These are phyloP conservation scores for Xiphophorus hellerii DNA, from an alignment of 2,113 vertebrate species.

Conservation along the genomic window DNA sequence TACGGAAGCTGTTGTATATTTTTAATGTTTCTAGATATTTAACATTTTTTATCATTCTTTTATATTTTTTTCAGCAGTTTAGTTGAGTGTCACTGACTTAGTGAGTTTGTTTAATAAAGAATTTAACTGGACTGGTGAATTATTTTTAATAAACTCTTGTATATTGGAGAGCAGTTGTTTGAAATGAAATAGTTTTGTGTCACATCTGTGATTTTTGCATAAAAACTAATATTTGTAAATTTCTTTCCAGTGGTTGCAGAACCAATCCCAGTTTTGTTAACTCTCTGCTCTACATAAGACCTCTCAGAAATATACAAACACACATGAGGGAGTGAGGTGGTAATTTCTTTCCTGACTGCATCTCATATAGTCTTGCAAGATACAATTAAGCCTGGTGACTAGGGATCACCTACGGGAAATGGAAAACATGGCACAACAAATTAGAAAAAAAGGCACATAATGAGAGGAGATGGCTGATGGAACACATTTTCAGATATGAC, in stretches of 20 bases:
- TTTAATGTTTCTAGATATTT: no score
- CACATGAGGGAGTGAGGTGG: background rate
- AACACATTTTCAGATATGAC: conserved; percentile 40
- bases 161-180: no score
- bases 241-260: conserved; percentile 2
- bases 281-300: conserved; percentile 7
- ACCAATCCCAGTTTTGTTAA: conserved; percentile 5
- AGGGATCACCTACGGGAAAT: conserved; percentile 65
- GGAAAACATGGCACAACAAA: conserved; percentile 55
- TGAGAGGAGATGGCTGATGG: conserved; percentile 8
- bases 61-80: no score
- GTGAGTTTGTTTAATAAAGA: no score
- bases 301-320: conserved; percentile 10
- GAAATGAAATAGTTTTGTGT: no score
- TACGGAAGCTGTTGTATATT: no score
- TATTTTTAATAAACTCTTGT: no score
- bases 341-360: conserved; percentile 32
- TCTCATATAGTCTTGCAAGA: conserved; percentile 45
- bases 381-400: conserved; percentile 62
- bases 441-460: conserved; percentile 6
- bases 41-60: no score
- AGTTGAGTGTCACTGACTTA: no score
- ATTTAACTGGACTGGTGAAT: no score
- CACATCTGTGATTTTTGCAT: no score
- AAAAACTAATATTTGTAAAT: no score